Evolutionary conservation across 2,113 vertebrate genomes (phyloP), one percentile per base, ranked within the genome.

Genomic region (Camelus bactrianus): DNA sequence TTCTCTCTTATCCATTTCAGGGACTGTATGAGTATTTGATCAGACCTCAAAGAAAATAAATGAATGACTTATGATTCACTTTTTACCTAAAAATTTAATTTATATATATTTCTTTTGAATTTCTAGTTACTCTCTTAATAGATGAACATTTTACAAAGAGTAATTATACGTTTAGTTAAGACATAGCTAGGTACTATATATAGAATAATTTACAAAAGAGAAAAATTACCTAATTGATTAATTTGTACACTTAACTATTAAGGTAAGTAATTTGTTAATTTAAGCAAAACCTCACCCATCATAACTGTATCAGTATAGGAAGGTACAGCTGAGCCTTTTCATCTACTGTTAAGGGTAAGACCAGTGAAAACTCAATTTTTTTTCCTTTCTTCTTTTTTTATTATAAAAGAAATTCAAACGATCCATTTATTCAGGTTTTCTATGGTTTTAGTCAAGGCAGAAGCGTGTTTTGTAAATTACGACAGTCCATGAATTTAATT

Each of bases 41-140:
- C 32, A 94, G 48, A 65, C 12, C 17, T 91, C 60, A 95, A 35
- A 77, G 19, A 84, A 91, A 97, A 84, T 67, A 89, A 76, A 62
- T 24, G 5, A 89, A 82, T 95, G 48, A 19, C 62, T 90, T 92
- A 1, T 83, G n/a, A 70, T 54, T 96, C 15, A 54, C 46, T 76
- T 94, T 96, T 91, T 60, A 81, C 16, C 75, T 95, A 64, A 80
- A 94, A 92, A 54, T n/a, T 62, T 88, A 58, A 54, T 72, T 56
- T 81, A 67, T 76, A 8, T 82, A 24, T 3, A 58, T 67, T 87
- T 95, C 30, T 94, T 95, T 93, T 67, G 8, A 14, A 76, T 26
- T 90, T 96, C 32, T 46, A 46, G 6, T 64, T 87, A 58, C 16
- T 93, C 16, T 89, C 1, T 70, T 95, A 84, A 38, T 81, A 64